Conservation (phyloP, 2,113 vertebrate species). For the Megaceryle torquata region DNA sequence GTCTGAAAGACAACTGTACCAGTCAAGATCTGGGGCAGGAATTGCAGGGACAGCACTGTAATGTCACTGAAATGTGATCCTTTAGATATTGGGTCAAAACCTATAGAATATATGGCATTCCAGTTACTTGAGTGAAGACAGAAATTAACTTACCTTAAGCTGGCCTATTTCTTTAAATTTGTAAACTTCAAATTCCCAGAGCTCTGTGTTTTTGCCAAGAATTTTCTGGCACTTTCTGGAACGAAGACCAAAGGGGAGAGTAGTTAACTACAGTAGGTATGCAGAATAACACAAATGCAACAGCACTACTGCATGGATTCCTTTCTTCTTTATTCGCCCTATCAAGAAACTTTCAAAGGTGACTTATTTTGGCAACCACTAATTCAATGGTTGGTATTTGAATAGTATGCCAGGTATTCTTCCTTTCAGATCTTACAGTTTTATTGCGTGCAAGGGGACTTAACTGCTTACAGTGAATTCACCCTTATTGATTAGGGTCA, state of each 20-base stretch:
- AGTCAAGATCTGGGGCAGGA: neutral
- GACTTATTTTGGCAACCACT: neutral
- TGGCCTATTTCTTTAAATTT: conserved; percentile 97
- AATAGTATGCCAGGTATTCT: neutral
- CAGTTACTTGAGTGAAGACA: neutral
- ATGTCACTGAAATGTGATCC: neutral
- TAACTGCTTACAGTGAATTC: neutral
- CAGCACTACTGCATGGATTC: neutral
- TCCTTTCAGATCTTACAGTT: neutral
- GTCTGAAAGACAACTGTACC: neutral
- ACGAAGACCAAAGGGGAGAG: conserved; percentile 1
- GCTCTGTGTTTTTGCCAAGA: conserved; percentile 96
- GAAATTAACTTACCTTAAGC: conserved; percentile 82
- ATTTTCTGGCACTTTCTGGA: conserved; percentile 96
- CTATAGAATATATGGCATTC: neutral
- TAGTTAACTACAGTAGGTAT: neutral
- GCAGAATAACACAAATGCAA: neutral
- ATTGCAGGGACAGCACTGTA: neutral
- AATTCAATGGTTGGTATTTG: neutral
- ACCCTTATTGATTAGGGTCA: neutral
- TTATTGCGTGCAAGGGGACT: neutral
- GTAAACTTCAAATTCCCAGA: conserved; percentile 98
- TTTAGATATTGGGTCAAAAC: neutral
- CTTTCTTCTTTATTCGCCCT: neutral
- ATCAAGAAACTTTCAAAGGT: neutral